Evolutionary conservation across 2,888 invertebrate species (phyloP), one percentile per base, ranked within the genome.

Genomic region (Chymomyza amoena): DNA sequence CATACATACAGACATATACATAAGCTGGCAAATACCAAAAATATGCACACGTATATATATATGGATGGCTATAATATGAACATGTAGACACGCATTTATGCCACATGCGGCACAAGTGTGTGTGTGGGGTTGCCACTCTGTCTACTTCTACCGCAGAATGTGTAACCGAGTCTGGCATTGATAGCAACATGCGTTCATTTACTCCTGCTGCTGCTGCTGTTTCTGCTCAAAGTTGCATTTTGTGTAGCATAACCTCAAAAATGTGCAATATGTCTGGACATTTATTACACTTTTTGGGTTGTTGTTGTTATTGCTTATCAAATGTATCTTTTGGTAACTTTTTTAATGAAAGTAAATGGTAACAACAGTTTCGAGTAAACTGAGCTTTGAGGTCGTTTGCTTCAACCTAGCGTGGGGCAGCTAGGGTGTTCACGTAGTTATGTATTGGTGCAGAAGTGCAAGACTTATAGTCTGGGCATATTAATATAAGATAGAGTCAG

Each of bases 161-260:
- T 72, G 70, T 70, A 68, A 72, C 69, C 75, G 66, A 76, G 68
- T 68, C 73, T 76, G 77, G 62, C 70, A 69, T 72, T 77, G 75
- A 77, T 75, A 68, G 78, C 75, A 72, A 54, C 67, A 69, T 57
- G 68, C 70, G 66, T 59, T 66, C 20, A 57, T 63, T 63, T 63
- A 25, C 51, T 15, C 10, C 39, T 18, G 36, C 18, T 39, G n/a
- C 6, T 39, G 16, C 9, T 18, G 2, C 20, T 16, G 15, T 13
- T 50, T 5, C 51, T 6, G 20, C 51, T 25, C 25, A 28, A 15
- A 18, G 45, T 59, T 59, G n/a, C 28, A 59, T 50, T 60, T 51
- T 52, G 32, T 36, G 10, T n/a, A 62, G 56, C 45, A 67, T 66
- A 68, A 63, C 67, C 70, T 68, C 25, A 28, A 52, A 67, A 63